Evolutionary conservation across 2,888 invertebrate genomes (phyloP), one percentile per base, ranked within the genome.

Genomic region (Formica aserva): DNA sequence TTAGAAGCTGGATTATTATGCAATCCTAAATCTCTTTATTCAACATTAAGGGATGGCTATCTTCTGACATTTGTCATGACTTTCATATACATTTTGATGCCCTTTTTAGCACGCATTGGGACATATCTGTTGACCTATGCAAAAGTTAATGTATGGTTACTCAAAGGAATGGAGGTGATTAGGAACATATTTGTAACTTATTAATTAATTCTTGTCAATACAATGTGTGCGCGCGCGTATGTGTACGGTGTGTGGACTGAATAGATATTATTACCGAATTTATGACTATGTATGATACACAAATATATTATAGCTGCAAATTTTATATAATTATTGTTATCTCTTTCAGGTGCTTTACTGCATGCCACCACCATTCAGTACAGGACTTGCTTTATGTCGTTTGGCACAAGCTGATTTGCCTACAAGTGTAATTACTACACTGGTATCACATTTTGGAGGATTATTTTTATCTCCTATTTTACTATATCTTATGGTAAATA

Each of bases 141-240:
- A 3, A 92, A 92, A 55, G 92, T 94, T 35, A 93, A 94, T 80
- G 80, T 90, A 13, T 94, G 94, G 91, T 86, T 94, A 5, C 92
- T 94, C 18, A 94, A 94, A 84, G 94, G 94, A 90, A 94, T 94
- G 89, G 94, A 94, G 92, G 94, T 94, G 92, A 92, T 88, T 85
- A 86, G 66, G 67, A 38, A 55, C 13, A 62, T 35, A 35, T 76
- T 45, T n/a, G 9, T 75, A n/a, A 55, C 35, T 13, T 35, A 45
- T 75, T 38, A 38, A 81, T 52, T 32, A 62, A 69, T 62, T 11
- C 13, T 52, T 22, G 3, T 35, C 15, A 4, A 35, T 8, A 45
- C 18, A 76, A n/a, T n/a, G 52, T 52, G 35, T 35, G 26, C 1
- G 26, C 26, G 26, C 1, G 26, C 26, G 26, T 26, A 26, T 26